A percentile compares a stretch with the other conserved stretches of the same genome.
Evolutionary conservation across 35 echinoderm and acorn worm genomes (phyloP).

Genomic region (Nesometra sesokonis): DNA sequence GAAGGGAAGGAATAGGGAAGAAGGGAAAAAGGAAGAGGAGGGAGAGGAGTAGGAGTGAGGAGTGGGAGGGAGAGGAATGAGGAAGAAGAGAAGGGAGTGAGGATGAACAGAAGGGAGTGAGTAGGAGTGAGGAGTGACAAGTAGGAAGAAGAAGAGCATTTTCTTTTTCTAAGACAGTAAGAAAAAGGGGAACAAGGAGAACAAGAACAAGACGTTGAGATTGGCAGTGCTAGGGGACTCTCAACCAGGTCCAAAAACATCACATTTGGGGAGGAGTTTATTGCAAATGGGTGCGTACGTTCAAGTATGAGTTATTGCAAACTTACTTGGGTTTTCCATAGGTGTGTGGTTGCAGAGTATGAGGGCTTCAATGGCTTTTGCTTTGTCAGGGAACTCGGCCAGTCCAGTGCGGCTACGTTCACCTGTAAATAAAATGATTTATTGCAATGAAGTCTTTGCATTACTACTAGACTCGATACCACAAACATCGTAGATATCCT

Average conservation of each 20-base stretch:
- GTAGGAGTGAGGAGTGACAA: not conserved
- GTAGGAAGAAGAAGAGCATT: not conserved
- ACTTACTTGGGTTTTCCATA: conserved; percentile 92
- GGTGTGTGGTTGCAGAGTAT: conserved; percentile 69
- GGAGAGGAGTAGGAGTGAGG: no score
- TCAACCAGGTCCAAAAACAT: no score
- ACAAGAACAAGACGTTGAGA: not conserved
- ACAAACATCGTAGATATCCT: no score
- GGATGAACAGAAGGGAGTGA: not conserved
- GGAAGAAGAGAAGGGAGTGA: not conserved
- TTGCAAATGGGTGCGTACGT: no score
- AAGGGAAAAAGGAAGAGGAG: no score
- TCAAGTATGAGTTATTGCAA: no score
- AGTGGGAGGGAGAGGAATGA: no score
- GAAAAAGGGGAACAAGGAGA: not conserved
- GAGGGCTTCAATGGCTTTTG: conserved; percentile 64
- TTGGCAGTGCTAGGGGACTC: no score
- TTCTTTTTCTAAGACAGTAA: not conserved
- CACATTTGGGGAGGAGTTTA: no score
- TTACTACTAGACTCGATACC: no score
- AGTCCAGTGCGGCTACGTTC: conserved; percentile 72
- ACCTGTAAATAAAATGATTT: conserved; percentile 11
- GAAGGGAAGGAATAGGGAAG: no score
- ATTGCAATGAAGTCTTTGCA: no score
- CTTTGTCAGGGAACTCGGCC: conserved; percentile 52